A percentile compares a stretch with the other conserved stretches of the same genome.
Evolutionary conservation across 2,113 vertebrate genomes (phyloP).

Genomic region (Benitochromis conjunctus): DNA sequence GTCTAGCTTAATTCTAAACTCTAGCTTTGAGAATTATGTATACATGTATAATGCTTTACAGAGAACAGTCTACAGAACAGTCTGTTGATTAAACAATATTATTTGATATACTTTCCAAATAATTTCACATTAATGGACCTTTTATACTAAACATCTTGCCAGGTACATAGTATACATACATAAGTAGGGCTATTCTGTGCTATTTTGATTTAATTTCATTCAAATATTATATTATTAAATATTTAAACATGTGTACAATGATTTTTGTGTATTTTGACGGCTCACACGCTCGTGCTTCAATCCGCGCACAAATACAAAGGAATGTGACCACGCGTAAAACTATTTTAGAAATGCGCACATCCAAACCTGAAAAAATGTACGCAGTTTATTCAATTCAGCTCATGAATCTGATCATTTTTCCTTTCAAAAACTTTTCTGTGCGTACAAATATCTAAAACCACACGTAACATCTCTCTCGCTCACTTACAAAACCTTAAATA

Average conservation of each 20-base stretch:
- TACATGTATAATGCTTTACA: background rate
- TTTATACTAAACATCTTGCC: background rate
- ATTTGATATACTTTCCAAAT: background rate
- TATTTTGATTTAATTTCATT: too few relatives aligned
- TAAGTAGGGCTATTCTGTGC: too few relatives aligned
- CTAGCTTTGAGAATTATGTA: background rate
- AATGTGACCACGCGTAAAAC: too few relatives aligned
- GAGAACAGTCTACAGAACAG: rapidly evolving
- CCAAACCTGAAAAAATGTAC: rapidly evolving
- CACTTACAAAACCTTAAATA: background rate
- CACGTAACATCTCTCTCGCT: background rate
- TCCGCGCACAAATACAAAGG: too few relatives aligned
- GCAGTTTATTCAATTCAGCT: background rate
- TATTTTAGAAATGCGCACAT: background rate
- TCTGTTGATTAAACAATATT: background rate
- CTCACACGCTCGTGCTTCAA: too few relatives aligned
- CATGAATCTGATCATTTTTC: background rate
- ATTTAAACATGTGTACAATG: too few relatives aligned
- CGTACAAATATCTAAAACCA: background rate
- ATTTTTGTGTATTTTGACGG: too few relatives aligned
- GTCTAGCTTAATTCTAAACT: background rate
- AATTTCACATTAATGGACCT: background rate
- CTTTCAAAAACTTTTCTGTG: background rate
- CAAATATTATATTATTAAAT: too few relatives aligned
- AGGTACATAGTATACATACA: background rate